A percentile compares a stretch with the other conserved stretches of the same genome.
Conservation (phyloP, 2,888 invertebrate genomes). For the Sinotaia quadrata region DNA sequence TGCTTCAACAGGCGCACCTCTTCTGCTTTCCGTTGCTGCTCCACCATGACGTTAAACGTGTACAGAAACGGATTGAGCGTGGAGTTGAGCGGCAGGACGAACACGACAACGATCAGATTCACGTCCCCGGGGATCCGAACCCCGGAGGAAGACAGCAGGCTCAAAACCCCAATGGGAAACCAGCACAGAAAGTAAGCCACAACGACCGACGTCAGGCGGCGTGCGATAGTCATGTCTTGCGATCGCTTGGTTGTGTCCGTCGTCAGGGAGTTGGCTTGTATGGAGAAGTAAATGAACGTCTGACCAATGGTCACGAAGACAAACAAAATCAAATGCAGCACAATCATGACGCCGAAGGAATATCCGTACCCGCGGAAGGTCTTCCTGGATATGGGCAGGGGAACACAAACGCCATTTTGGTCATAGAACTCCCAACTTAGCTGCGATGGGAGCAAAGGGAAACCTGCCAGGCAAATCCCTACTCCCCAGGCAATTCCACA, state of each 20-base stretch:
- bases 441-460: constrained; percentile 57
- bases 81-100: constrained; percentile 75
- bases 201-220: constrained; percentile 25
- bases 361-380: constrained; percentile 68
- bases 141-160: constrained; percentile 18
- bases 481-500: constrained; percentile 54
- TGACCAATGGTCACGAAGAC: constrained; percentile 64
- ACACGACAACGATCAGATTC: constrained; percentile 55
- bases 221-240: constrained; percentile 29
- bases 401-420: constrained; percentile 64
- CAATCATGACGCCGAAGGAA: constrained; percentile 63
- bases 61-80: constrained; percentile 73
- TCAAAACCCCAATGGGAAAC: constrained; percentile 29
- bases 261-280: constrained; percentile 23
- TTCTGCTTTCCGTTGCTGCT: not conserved
- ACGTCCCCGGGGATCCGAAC: constrained; percentile 26
- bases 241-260: not conserved
- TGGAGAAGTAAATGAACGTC: constrained; percentile 61
- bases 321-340: constrained; percentile 63
- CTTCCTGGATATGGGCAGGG: constrained; percentile 66
- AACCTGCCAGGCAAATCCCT: constrained; percentile 52
- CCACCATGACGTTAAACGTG: constrained; percentile 28
- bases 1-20: not conserved
- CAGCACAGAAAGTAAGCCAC: constrained; percentile 30
- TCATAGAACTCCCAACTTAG: constrained; percentile 54